A percentile compares a stretch with the other conserved stretches of the same genome.
These are phyloP conservation scores for Chrysomela aeneicollis DNA, from an alignment of 2,888 invertebrate genomes.

Conservation along the genomic window DNA sequence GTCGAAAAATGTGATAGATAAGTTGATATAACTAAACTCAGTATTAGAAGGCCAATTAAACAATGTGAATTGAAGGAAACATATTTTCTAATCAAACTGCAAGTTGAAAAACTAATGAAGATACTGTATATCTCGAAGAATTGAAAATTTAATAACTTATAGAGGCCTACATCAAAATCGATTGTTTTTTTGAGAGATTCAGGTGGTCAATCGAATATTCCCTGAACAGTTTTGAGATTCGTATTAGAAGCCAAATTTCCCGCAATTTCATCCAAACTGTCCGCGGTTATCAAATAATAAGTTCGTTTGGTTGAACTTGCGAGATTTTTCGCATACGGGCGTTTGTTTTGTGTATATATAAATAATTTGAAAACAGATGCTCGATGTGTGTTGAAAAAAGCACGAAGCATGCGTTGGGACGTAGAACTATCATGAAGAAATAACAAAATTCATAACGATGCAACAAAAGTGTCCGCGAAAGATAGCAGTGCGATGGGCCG, in stretches of 20 bases:
- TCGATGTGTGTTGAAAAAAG: conserved; percentile 61
- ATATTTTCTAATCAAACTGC: too few relatives aligned
- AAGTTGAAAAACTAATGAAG: too few relatives aligned
- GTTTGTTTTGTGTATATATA: conserved; percentile 49
- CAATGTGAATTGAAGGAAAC: too few relatives aligned
- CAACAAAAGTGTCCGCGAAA: neutral
- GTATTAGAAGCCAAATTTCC: neutral
- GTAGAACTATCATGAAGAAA: conserved; percentile 43
- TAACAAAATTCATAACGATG: conserved; percentile 38
- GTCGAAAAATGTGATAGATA: too few relatives aligned
- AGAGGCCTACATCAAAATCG: too few relatives aligned
- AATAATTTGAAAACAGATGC: conserved; percentile 54
- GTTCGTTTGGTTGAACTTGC: conserved; percentile 12
- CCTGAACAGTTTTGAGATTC: neutral
- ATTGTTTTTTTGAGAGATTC: conserved; percentile 23
- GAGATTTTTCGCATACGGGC: conserved; percentile 42
- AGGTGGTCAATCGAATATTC: neutral
- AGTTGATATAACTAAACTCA: too few relatives aligned
- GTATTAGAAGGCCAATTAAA: too few relatives aligned
- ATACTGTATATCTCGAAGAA: too few relatives aligned
- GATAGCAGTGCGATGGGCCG: neutral
- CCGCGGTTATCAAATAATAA: neutral
- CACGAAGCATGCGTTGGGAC: conserved; percentile 72
- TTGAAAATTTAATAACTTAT: too few relatives aligned
- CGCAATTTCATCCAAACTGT: neutral